Base-by-base conservation (phyloP, 2,888 invertebrate species). In the Labia minor region DNA sequence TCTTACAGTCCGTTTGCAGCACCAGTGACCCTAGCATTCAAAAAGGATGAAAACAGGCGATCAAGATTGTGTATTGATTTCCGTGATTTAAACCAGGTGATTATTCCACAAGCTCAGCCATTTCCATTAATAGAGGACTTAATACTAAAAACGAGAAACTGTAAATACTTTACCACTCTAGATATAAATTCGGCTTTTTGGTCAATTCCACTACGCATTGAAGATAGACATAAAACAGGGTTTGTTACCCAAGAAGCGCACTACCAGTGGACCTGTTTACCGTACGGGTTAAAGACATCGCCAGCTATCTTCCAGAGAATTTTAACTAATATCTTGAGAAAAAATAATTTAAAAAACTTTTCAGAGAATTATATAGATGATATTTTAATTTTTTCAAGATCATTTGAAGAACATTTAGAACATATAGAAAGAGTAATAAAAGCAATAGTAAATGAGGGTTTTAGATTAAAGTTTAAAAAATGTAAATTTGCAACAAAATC, bases 311-410 rank as follows among this genome's bases (percentile, higher is more conserved):
- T 72, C 63, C 71, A 72, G 68, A 61, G 72, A 62, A 69, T 71
- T 21, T 62, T 72, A 37, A 64, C 67, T 14, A 70, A 64, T 19
- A 71, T 71, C 8, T 37, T 73, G 20, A 69, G 72, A 67, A 68
- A 70, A 68, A 21, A 71, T 37, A 69, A 70, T 14, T 62, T 72
- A 19, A 37, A 69, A 21, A 66, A 69, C 33, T 72, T 73, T 67
- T 66, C 67, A 21, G 69, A 70, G 18, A 72, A 71, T 63, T 73
- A 71, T 65, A 73, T 72, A 19, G 72, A 73, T 21, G 72, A 73
- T 67, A 72, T 73, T 16, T 19, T 71, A 61, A 66, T 72, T 3
- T 72, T 72, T 66, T 72, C 72, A 62, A 69, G 70, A 64, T 68
- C 69, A 26, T 72, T 69, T 49, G 67, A 69, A 63, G 71, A 72